Conservation (phyloP, 92 coral and sea anemone species). For the Zoanthus sansibaricus region DNA sequence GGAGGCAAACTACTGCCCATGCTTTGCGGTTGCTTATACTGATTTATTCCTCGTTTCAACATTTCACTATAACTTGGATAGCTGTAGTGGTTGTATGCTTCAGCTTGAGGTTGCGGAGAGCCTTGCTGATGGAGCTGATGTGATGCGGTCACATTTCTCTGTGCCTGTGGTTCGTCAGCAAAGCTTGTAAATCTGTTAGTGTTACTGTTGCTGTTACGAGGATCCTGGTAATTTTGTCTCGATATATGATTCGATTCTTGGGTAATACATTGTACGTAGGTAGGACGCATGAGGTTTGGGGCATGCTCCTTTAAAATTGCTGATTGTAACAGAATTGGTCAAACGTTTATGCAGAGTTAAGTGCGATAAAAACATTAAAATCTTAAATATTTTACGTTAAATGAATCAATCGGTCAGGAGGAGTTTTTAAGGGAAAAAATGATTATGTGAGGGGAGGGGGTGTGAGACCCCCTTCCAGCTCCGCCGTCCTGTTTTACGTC, state of each 20-base stretch:
- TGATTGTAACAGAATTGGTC: too few relatives aligned
- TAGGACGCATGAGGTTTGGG: too few relatives aligned
- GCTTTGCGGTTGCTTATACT: neutral
- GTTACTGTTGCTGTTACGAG: neutral
- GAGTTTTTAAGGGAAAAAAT: too few relatives aligned
- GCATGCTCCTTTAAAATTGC: too few relatives aligned
- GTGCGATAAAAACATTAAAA: too few relatives aligned
- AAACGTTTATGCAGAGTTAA: too few relatives aligned
- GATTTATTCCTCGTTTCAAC: neutral
- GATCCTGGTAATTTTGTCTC: constrained; percentile 6
- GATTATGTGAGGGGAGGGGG: too few relatives aligned
- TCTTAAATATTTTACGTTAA: too few relatives aligned
- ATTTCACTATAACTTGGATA: neutral
- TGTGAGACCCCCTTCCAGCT: too few relatives aligned
- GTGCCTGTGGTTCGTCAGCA: constrained; percentile 17
- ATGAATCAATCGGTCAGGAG: too few relatives aligned
- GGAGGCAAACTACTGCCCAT: neutral
- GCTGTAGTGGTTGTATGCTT: constrained; percentile 11
- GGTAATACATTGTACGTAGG: too few relatives aligned
- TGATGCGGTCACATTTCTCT: constrained; percentile 1
- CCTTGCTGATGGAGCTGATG: constrained; percentile 12
- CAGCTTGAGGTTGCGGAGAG: neutral
- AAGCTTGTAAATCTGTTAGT: constrained; percentile 4
- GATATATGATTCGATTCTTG: neutral
- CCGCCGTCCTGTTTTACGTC: too few relatives aligned